Percentiles rank a stretch among this genome's conserved stretches.
Conservation (phyloP, 2,888 invertebrate genomes). For the Gonocerus acuteangulatus region DNA sequence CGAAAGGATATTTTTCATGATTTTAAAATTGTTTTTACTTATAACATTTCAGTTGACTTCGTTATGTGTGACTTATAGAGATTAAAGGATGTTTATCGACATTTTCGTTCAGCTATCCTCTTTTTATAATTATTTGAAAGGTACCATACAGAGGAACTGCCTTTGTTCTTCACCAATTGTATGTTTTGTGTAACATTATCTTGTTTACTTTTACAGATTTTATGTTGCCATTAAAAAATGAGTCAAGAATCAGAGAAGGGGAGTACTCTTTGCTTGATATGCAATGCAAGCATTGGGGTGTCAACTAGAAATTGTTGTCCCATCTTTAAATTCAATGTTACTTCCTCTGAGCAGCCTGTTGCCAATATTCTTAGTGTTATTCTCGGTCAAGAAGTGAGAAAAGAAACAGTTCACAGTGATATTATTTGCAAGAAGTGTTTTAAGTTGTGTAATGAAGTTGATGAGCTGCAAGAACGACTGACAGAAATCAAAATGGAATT, state of each 20-base stretch:
- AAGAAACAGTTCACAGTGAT: constrained; percentile 47
- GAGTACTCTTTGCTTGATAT: constrained; percentile 51
- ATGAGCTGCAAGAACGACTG: constrained; percentile 43
- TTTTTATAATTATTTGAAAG: no score
- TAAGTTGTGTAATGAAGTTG: constrained; percentile 52
- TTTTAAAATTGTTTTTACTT: no score
- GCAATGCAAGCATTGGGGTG: constrained; percentile 51
- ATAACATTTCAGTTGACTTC: no score
- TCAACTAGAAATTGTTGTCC: constrained; percentile 50
- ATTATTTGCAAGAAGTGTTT: constrained; percentile 61
- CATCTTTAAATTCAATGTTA: constrained; percentile 47
- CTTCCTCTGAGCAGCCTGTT: constrained; percentile 43
- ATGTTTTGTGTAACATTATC: no score
- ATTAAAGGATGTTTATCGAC: no score
- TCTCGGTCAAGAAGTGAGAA: constrained; percentile 47
- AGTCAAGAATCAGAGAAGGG: constrained; percentile 32
- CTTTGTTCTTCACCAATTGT: no score
- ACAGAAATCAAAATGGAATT: constrained; percentile 50
- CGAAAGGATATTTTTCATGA: no score
- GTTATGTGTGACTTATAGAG: no score
- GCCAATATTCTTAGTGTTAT: constrained; percentile 46
- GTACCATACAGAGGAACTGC: no score
- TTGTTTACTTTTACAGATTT: background rate
- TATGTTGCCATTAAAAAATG: constrained; percentile 15
- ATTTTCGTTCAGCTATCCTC: no score